Evolutionary conservation across 1,140 invertebrate genomes (phyloP), one percentile per base, ranked within the genome.

Genomic region (Mizuhopecten yessoensis): DNA sequence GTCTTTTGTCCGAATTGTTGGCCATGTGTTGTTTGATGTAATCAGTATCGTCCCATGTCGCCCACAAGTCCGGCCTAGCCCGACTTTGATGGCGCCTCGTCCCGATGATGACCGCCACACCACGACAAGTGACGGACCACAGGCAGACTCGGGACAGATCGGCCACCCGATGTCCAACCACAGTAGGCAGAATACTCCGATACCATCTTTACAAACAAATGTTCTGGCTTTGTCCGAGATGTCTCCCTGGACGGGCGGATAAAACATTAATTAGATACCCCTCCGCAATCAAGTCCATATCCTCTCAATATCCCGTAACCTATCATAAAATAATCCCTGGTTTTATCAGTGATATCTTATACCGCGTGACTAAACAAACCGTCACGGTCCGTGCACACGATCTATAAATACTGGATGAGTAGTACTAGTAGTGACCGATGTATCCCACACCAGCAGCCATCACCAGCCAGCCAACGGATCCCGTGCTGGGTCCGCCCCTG

Each of bases 1-100:
- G 57, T n/a, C 57, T 75, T 45, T 75, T 75, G 57, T 75, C 57
- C 57, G 9, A 75, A 75, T 75, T 75, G 57, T 75, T 75, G 57
- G 57, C 57, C 57, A 75, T 75, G 57, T 75, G 57, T 75, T 75
- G 57, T 75, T 75, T 75, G 57, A 75, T 75, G 57, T 29, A 75
- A 75, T 75, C 57, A 29, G 1, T 75, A 5, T 75, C 45, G 57
- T n/a, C n/a, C 57, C 23, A 29, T 7, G 7, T 75, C 57, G 5
- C 57, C 57, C 57, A 75, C 57, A 75, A n/a, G 57, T 75, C 57
- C 57, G 29, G n/a, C 57, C 57, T 29, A 29, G 7, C 23, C 57
- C 57, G 23, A 29, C 57, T 29, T 29, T 5, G 20, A 49, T 20
- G 45, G 45, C 45, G 2, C 13, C 5, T 5, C 36, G 45, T 23